These are phyloP conservation scores for Lophotis ruficrista DNA, from an alignment of 2,113 vertebrate species.

Conservation along the genomic window DNA sequence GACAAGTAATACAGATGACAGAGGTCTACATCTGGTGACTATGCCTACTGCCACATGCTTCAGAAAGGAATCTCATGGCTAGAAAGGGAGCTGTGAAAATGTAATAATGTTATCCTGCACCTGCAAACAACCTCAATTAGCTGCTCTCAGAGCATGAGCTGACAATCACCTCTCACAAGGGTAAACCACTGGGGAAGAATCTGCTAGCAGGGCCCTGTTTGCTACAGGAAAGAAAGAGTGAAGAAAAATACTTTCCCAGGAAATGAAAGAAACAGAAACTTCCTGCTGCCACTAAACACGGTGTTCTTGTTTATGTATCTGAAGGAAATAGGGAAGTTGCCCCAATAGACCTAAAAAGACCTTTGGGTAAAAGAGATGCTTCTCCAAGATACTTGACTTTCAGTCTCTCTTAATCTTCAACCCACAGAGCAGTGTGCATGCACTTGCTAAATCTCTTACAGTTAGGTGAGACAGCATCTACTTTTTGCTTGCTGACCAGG, in stretches of 20 bases:
- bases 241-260: not conserved
- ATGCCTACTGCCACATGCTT: not conserved
- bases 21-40: not conserved
- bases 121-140: not conserved
- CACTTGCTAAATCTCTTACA: not conserved
- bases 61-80: not conserved
- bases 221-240: not conserved
- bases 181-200: not conserved
- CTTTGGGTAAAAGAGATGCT: not conserved
- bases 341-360: not conserved
- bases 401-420: not conserved
- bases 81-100: not conserved
- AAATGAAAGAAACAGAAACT: constrained; percentile 23
- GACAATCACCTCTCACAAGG: not conserved
- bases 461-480: not conserved
- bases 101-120: not conserved
- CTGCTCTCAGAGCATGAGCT: not conserved
- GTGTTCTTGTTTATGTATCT: not conserved
- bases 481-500: not conserved
- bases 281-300: not conserved
- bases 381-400: not conserved
- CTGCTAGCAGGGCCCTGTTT: not conserved
- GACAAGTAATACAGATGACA: not conserved
- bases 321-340: constrained; percentile 31
- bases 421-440: not conserved